phyloP scores from a whole-genome alignment of 1,140 invertebrate species.

The Lethocerus indicus region DNA sequence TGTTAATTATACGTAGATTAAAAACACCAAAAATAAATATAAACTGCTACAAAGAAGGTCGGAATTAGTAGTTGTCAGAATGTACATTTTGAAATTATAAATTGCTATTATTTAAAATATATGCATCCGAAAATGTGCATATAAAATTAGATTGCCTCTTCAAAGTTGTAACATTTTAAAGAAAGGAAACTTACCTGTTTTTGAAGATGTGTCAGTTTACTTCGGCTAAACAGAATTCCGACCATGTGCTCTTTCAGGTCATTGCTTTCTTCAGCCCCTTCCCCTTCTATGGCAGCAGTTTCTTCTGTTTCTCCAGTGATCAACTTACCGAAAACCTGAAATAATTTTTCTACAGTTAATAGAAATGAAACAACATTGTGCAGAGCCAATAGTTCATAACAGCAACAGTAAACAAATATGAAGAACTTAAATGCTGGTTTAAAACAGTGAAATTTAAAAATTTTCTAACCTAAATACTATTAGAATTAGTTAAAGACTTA shows the following conservation, averaged over 20 bases:
- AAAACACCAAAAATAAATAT: not conserved
- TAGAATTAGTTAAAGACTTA: too few species aligned
- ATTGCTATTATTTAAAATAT: not conserved
- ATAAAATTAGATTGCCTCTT: not conserved
- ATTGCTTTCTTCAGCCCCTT: slow-evolving; percentile 50
- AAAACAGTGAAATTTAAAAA: too few species aligned
- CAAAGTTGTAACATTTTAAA: not conserved
- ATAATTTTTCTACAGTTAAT: too few species aligned
- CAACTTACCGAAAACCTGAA: slow-evolving; percentile 79
- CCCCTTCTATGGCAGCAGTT: slow-evolving; percentile 27
- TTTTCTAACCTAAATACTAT: too few species aligned
- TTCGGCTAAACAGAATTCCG: slow-evolving; percentile 86
- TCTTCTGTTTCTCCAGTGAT: slow-evolving; percentile 37
- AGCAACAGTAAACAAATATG: too few species aligned
- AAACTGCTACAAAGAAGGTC: not conserved
- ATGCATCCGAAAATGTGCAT: not conserved
- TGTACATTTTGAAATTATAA: not conserved
- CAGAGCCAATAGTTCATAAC: not conserved
- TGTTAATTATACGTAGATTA: not conserved
- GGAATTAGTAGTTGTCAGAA: not conserved
- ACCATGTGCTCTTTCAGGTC: slow-evolving; percentile 93
- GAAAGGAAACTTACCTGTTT: slow-evolving; percentile 52
- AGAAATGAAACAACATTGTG: not conserved
- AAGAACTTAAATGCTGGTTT: too few species aligned
- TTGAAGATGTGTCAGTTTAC: slow-evolving; percentile 84